Conservation (phyloP, 2,113 vertebrate genomes). For the Chionis minor region DNA sequence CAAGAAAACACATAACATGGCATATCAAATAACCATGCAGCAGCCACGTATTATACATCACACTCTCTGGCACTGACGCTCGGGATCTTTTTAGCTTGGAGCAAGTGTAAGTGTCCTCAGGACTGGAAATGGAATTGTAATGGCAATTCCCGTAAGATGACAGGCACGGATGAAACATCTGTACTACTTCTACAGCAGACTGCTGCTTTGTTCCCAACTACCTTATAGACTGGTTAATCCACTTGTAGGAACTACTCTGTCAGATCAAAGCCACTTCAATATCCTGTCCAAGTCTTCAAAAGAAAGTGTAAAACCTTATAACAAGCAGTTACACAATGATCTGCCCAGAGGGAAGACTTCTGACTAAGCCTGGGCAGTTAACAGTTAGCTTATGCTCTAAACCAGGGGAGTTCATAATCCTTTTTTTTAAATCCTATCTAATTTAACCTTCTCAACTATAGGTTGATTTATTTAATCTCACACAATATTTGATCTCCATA, state of each 20-base stretch:
- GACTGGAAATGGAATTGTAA: background rate
- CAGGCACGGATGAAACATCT: background rate
- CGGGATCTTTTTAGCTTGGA: background rate
- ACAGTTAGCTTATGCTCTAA: conserved; percentile 39
- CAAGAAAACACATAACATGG: background rate
- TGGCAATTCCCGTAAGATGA: background rate
- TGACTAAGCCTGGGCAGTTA: conserved; percentile 46
- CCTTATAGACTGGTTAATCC: background rate
- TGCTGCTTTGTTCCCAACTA: conserved; percentile 2
- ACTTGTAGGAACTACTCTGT: conserved; percentile 1
- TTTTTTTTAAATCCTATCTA: conserved; percentile 33
- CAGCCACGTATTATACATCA: accelerated
- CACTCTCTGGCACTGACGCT: background rate
- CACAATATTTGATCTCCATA: background rate
- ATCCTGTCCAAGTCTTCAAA: conserved; percentile 28
- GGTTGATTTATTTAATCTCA: conserved; percentile 54
- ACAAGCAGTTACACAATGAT: conserved; percentile 25
- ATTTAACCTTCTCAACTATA: conserved; percentile 50
- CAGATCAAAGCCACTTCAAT: conserved; percentile 49
- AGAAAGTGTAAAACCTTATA: conserved; percentile 25
- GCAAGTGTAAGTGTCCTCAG: background rate
- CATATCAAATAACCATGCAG: background rate
- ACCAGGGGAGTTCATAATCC: conserved; percentile 15
- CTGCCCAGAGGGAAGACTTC: conserved; percentile 35
- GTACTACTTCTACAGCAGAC: background rate